Conservation (phyloP, 2,888 invertebrate species). For the Tillus elongatus region DNA sequence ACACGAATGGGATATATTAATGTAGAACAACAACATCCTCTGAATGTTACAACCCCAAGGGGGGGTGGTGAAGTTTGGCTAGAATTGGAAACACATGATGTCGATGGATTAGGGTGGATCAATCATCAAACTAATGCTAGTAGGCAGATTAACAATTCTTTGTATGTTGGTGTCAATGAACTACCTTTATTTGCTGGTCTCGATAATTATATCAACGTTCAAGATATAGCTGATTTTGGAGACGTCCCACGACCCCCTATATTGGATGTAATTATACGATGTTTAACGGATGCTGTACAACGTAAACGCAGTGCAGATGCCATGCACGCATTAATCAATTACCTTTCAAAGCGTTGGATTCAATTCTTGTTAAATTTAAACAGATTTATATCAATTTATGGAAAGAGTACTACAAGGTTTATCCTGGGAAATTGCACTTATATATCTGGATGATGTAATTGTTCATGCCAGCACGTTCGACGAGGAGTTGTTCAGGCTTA, state of each 20-base stretch:
- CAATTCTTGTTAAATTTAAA: constrained; percentile 6
- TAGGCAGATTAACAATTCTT: background rate
- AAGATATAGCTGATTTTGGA: background rate
- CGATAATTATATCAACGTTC: background rate
- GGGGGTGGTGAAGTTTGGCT: background rate
- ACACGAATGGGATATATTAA: constrained; percentile 1
- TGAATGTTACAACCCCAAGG: background rate
- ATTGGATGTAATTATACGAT: background rate
- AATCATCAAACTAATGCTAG: constrained; percentile 4
- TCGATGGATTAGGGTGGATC: constrained; percentile 5
- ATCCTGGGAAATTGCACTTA: too few relatives aligned
- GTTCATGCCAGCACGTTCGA: too few relatives aligned
- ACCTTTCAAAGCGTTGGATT: constrained; percentile 1
- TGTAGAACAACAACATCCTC: background rate
- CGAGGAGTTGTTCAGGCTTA: too few relatives aligned
- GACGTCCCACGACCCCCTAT: too few relatives aligned
- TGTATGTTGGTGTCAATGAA: constrained; percentile 5
- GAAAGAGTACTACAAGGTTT: too few relatives aligned
- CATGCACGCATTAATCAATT: background rate
- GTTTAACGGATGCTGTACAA: constrained; percentile 1
- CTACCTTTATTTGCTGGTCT: constrained; percentile 4
- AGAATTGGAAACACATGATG: constrained; percentile 7
- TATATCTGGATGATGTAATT: too few relatives aligned
- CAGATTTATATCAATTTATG: too few relatives aligned
- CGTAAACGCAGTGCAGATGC: constrained; percentile 5